Evolutionary conservation across 2,113 vertebrate species (phyloP).

Genomic region (Hydrolagus affinis): DNA sequence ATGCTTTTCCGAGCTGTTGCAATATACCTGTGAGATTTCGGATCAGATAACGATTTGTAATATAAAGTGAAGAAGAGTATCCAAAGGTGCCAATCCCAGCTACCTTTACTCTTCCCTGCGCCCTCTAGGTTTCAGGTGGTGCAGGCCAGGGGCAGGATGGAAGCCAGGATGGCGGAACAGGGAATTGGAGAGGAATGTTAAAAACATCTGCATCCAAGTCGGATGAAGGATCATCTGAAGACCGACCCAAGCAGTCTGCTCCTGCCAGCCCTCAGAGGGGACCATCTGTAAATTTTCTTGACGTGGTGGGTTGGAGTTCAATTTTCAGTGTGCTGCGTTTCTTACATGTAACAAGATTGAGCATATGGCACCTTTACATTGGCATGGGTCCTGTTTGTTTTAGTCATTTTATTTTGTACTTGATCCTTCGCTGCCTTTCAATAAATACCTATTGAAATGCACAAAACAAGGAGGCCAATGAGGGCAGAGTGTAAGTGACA

Average conservation of each 20-base stretch:
- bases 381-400: no score
- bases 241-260: constrained; percentile 53
- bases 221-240: constrained; percentile 56
- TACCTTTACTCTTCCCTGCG: not conserved
- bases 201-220: constrained; percentile 73
- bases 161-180: constrained; percentile 68
- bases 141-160: constrained; percentile 47
- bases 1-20: not conserved
- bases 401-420: no score
- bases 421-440: no score
- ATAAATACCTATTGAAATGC: no score
- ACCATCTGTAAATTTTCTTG: constrained; percentile 84
- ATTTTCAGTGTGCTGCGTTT: not conserved
- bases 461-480: no score
- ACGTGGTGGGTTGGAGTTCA: constrained; percentile 68
- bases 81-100: no score
- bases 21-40: not conserved
- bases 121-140: constrained; percentile 43
- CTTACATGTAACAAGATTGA: not conserved
- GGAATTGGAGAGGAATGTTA: constrained; percentile 91
- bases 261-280: constrained; percentile 76
- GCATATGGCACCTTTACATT: not conserved
- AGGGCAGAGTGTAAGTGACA: no score
- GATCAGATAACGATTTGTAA: not conserved
- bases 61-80: no score